Conservation (phyloP, 2,888 invertebrate genomes). For the Pomacea canaliculata region DNA sequence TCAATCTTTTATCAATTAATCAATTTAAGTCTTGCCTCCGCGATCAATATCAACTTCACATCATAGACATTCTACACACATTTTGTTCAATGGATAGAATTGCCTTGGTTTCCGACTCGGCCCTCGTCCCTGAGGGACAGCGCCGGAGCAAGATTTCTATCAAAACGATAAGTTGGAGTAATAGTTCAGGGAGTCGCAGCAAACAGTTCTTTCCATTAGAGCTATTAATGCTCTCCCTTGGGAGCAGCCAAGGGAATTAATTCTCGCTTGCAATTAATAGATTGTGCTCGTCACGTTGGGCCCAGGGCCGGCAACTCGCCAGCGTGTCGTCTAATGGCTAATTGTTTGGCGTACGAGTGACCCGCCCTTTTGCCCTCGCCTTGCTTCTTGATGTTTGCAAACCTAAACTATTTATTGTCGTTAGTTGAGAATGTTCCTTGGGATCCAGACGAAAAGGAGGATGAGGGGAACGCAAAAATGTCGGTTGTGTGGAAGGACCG, state of each 20-base stretch:
- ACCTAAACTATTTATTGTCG: too few relatives aligned
- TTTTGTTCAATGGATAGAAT: conserved; percentile 31
- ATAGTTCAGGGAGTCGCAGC: conserved; percentile 30
- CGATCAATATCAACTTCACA: conserved; percentile 36
- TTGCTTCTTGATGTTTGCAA: too few relatives aligned
- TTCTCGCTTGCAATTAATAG: conserved; percentile 41
- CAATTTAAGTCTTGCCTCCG: conserved; percentile 24
- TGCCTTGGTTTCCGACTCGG: conserved; percentile 23
- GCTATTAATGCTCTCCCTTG: conserved; percentile 37
- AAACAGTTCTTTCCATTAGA: conserved; percentile 39
- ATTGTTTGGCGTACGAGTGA: conserved; percentile 12
- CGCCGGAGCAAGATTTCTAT: conserved; percentile 34
- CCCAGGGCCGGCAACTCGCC: conserved; percentile 14
- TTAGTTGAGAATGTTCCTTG: too few relatives aligned
- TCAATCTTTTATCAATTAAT: conserved; percentile 30
- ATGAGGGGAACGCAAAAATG: too few relatives aligned
- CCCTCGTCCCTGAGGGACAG: conserved; percentile 15
- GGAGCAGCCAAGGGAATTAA: conserved; percentile 31
- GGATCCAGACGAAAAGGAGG: too few relatives aligned
- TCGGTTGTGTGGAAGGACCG: too few relatives aligned
- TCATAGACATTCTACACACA: conserved; percentile 35
- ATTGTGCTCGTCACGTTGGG: conserved; percentile 34
- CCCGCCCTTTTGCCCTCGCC: neutral
- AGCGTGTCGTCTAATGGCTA: conserved; percentile 24
- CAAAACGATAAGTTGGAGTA: conserved; percentile 33